Conservation (phyloP, 2,797 vertebrate genomes). For the Cottoperca gobio region DNA sequence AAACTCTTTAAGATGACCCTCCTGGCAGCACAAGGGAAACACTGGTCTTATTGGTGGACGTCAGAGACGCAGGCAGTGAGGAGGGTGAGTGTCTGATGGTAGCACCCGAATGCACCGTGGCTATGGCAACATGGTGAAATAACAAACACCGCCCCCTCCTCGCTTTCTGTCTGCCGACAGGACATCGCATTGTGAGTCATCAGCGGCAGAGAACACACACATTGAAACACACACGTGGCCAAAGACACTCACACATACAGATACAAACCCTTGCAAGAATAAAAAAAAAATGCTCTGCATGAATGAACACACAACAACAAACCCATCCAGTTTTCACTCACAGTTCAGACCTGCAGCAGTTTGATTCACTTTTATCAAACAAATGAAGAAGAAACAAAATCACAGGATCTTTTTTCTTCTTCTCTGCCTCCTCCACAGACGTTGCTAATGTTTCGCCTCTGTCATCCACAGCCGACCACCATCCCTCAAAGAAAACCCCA, state of each 20-base stretch:
- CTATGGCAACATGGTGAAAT: slow-evolving; percentile 82
- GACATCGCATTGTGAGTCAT: slow-evolving; percentile 78
- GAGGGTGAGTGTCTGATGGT: slow-evolving; percentile 71
- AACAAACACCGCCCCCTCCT: slow-evolving; percentile 85
- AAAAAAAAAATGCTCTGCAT: slow-evolving; percentile 20
- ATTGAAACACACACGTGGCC: slow-evolving; percentile 46
- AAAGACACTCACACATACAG: slow-evolving; percentile 40
- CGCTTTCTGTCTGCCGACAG: slow-evolving; percentile 72
- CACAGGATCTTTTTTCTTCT: slow-evolving; percentile 1
- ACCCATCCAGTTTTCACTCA: background rate
- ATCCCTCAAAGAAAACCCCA: slow-evolving; percentile 28
- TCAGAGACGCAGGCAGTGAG: slow-evolving; percentile 46
- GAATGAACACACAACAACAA: slow-evolving; percentile 16
- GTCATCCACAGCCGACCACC: slow-evolving; percentile 37
- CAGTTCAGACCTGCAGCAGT: background rate
- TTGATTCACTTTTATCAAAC: slow-evolving; percentile 28
- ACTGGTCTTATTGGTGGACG: slow-evolving; percentile 20
- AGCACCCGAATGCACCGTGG: slow-evolving; percentile 69
- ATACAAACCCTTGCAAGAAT: slow-evolving; percentile 20
- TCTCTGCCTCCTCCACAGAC: slow-evolving; percentile 24
- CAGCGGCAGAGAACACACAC: slow-evolving; percentile 70
- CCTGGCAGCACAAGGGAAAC: slow-evolving; percentile 5
- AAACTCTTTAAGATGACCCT: slow-evolving; percentile 4
- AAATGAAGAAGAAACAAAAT: slow-evolving; percentile 15
- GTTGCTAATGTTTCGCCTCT: slow-evolving; percentile 54